Conservation (phyloP, 2,113 vertebrate genomes). For the Cheirogaleus medius region DNA sequence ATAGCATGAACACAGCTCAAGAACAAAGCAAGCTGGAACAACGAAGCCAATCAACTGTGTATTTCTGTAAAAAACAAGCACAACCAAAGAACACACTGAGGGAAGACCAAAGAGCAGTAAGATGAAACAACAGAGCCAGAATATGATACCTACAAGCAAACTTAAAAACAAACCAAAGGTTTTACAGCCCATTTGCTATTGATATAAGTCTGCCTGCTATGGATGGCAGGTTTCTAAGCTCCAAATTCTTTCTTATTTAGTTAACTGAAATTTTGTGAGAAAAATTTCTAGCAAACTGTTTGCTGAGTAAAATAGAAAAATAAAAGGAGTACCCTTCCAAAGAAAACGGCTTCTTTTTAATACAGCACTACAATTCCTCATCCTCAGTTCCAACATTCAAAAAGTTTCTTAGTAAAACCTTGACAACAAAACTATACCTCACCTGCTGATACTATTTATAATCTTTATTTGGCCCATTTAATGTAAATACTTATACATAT, state of each 20-base stretch:
- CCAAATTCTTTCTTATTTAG: neutral
- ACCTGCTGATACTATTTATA: neutral
- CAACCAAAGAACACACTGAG: neutral
- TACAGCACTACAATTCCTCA: neutral
- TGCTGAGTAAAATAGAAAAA: neutral
- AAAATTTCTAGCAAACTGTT: neutral
- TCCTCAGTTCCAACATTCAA: conserved; percentile 11
- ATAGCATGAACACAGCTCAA: neutral
- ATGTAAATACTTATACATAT: neutral
- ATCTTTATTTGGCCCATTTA: conserved; percentile 29
- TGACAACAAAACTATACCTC: conserved; percentile 46
- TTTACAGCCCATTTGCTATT: neutral
- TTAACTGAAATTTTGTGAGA: neutral
- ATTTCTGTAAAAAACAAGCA: neutral
- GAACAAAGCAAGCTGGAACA: neutral
- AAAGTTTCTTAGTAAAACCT: neutral
- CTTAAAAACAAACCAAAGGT: neutral
- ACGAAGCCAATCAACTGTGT: neutral
- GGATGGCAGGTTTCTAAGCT: neutral
- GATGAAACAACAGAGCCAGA: conserved; percentile 6
- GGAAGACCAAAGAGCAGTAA: neutral
- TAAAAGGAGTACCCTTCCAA: neutral
- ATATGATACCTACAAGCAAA: neutral
- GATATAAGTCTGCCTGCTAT: neutral
- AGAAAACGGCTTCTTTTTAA: neutral